Evolutionary conservation across 2,797 vertebrate genomes (phyloP), one percentile per base, ranked within the genome.

Genomic region (Taeniopygia guttata): DNA sequence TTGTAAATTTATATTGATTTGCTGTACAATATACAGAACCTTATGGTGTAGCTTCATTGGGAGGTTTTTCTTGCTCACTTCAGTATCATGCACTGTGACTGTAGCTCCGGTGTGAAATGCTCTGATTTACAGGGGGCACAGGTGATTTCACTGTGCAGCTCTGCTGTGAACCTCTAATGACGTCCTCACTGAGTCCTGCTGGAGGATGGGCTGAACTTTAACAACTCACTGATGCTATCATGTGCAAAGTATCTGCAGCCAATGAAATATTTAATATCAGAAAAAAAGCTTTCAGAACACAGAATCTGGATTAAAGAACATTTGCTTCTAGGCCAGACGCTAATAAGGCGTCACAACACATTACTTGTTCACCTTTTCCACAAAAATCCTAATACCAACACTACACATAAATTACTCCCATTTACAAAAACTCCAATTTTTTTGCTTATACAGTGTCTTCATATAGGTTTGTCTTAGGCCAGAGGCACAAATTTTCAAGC

Each of bases 1-100:
- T 55, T 94, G 68, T 96, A 96, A 96, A 96, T 92, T 58, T 63
- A 40, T 95, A 95, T 95, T 94, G 95, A 97, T 97, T 95, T 94
- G 51, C 83, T 94, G 56, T 79, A 86, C 36, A 51, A 84, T 95
- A 46, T 80, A 84, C 8, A 95, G 74, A 86, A 64, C 14, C 9
- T 87, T 75, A 60, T 29, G 20, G 22, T n/a, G 54, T 36, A 77
- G 11, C 43, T 77, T 84, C 40, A 56, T 30, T 86, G 73, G 72
- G 64, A 93, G 48, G 59, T n/a, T 93, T 38, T 94, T 42, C 43
- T 62, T 74, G 72, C 36, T 94, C 36, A 34, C 56, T 26, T 19
- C 27, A 60, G 16, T 46, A 49, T 21, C 40, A 13, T 56, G 59
- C 34, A 68, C 38, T 76, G 30, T 74, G 69, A 38, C 48, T 48